Evolutionary conservation across 2,888 invertebrate species (phyloP), one percentile per base, ranked within the genome.

Genomic region (Euproctis similis): DNA sequence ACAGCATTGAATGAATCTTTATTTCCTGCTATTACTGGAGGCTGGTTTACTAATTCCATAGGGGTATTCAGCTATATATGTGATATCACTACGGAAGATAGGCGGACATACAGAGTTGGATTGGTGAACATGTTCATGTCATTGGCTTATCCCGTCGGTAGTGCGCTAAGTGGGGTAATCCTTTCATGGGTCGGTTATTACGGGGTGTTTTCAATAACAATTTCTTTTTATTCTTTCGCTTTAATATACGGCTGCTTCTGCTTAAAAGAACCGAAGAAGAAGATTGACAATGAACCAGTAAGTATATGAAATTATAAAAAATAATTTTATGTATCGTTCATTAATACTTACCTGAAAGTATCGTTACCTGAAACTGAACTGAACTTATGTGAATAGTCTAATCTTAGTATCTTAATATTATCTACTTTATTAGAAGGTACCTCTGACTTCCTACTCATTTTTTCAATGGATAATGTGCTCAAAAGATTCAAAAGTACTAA

Each of bases 231-330:
- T 66, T 61, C 92, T 13, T 80, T 93, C 39, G 89, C 92, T 47
- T 87, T 94, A 46, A 62, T 88, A 23, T 94, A 94, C 48, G 93
- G 93, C 1, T 84, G 89, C 31, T 87, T 87, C 36, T 87, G 86
- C 39, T 86, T 94, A 33, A 85, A 90, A 34, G 94, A 94, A 48
- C 85, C 88, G 5, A 87, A 81, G 27, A 59, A 45, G 59, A 32
- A 37, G 36, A 8, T 30, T 20, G 25, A 16, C 14, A 54, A 58
- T 24, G 59, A 58, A n/a, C n/a, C n/a, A n/a, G n/a, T n/a, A n/a
- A n/a, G n/a, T n/a, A n/a, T n/a, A n/a, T n/a, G n/a, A n/a, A n/a
- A n/a, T n/a, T n/a, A n/a, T n/a, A n/a, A n/a, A n/a, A n/a, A n/a
- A n/a, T n/a, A n/a, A n/a, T n/a, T n/a, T n/a, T n/a, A n/a, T n/a